Base-by-base conservation (phyloP, 2,888 invertebrate species). In the Caenorhabditis doughertyi region DNA sequence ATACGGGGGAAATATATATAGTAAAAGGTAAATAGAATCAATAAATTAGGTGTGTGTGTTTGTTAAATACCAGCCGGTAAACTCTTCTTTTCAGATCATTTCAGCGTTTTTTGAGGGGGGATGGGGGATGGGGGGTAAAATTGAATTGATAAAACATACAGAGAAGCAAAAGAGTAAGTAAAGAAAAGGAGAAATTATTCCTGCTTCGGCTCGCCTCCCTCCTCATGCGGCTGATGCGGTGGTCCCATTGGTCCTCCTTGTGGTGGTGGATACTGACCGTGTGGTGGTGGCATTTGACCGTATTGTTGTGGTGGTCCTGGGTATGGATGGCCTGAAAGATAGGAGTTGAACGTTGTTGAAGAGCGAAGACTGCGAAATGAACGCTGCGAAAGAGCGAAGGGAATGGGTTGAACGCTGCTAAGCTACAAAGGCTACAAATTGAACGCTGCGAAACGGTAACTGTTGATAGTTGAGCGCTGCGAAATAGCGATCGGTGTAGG, bases 171-270 rank as follows among this genome's bases (percentile, higher is more conserved):
- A 42, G 47, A 64, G 21, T n/a, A 60, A 60, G n/a, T 21, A 47
- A n/a, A 5, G 18, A 21, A 39, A 23, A 25, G n/a, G 29, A 27
- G n/a, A 25, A 67, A 60, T 68, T 62, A 77, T 44, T 77, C 77
- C 21, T 23, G 56, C 18, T 79, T 70, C 79, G 42, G 64, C 18
- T 79, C 79, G n/a, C 64, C 89, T 39, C 87, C 87, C 8, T 85
- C 74, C 21, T 74, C 74, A 49, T 74, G 68, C 0, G 39, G 60
- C 16, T 71, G 77, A 0, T 25, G 47, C 25, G 81, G 85, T 44
- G 68, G 83, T 56, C 74, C 60, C 77, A 79, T 68, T 47, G 80
- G 82, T 13, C 70, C 81, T 62, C 62, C 64, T 21, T 79, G 62
- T 13, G 42, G 62, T 72, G 82, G 81, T 16, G 72, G 76, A 47